Evolutionary conservation across 2,113 vertebrate species (phyloP).

Genomic region (Paracyprichromis sp.): DNA sequence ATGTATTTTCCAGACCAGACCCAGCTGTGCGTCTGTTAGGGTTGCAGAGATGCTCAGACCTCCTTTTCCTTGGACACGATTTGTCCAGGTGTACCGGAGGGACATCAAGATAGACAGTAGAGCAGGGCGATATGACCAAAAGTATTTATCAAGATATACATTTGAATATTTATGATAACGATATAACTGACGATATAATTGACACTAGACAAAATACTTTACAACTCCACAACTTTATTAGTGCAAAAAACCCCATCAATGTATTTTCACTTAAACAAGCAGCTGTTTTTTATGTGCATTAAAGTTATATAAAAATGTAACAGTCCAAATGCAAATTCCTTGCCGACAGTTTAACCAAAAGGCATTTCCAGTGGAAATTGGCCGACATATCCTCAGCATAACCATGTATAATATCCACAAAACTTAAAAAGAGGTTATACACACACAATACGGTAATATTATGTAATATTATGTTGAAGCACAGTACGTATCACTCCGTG

Average conservation of each 20-base stretch:
- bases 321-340: neutral
- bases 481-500: no score
- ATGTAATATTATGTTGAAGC: neutral
- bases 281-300: neutral
- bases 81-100: neutral
- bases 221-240: neutral
- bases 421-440: neutral
- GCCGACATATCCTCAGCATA: neutral
- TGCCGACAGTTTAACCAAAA: accelerated
- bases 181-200: neutral
- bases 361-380: neutral
- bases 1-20: neutral
- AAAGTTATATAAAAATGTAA: accelerated
- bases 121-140: neutral
- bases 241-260: neutral
- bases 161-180: accelerated
- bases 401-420: accelerated
- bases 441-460: neutral
- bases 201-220: neutral
- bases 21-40: neutral
- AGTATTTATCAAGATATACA: neutral
- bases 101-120: neutral
- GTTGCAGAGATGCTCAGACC: neutral
- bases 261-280: neutral
- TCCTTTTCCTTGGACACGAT: neutral